These are phyloP conservation scores for Nephrotoma flavescens DNA, from an alignment of 2,888 invertebrate genomes.

Conservation along the genomic window DNA sequence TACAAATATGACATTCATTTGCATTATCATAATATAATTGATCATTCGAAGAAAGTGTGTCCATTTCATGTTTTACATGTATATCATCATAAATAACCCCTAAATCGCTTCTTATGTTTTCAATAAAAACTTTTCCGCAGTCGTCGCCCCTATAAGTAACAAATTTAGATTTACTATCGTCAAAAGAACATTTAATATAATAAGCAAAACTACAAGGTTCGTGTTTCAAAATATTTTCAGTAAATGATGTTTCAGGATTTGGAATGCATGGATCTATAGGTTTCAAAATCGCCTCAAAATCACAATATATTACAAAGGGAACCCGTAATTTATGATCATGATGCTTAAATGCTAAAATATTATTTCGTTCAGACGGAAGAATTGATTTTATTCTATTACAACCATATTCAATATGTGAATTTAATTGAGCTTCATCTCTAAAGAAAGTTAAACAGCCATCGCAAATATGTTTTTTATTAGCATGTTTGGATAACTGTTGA, in stretches of 20 bases:
- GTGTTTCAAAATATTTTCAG: not conserved
- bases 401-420: constrained; percentile 7
- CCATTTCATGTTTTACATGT: not conserved
- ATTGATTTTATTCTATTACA: constrained; percentile 3
- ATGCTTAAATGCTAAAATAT: constrained; percentile 9
- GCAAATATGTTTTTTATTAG: constrained; percentile 13
- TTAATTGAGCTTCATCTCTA: constrained; percentile 14
- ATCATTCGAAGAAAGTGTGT: not conserved
- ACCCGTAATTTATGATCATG: constrained; percentile 13
- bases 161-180: not conserved
- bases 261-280: constrained; percentile 14
- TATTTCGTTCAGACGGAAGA: constrained; percentile 14
- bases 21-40: not conserved
- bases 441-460: constrained; percentile 16
- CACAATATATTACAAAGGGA: constrained; percentile 16
- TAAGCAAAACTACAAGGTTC: not conserved
- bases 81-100: not conserved
- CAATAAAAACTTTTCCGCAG: constrained; percentile 10
- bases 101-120: constrained; percentile 13
- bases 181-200: not conserved
- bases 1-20: not conserved
- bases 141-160: not conserved
- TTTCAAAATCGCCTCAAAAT: constrained; percentile 8
- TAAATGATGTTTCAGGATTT: constrained; percentile 6
- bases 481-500: constrained; percentile 8